Evolutionary conservation across 2,113 vertebrate species (phyloP).

Genomic region (Pachypanchax playfairii): DNA sequence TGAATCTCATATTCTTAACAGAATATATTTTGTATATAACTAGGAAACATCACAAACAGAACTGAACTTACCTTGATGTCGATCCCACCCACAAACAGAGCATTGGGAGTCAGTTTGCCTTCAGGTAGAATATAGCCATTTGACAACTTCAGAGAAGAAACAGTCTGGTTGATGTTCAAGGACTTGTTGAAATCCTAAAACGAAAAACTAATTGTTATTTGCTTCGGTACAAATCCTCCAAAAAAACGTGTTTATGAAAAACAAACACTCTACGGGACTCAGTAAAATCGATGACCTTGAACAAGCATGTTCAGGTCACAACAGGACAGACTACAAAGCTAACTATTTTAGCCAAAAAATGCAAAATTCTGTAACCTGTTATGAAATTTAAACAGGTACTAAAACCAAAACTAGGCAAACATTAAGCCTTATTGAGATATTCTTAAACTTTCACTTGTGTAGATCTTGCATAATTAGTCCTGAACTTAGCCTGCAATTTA

Average conservation of each 20-base stretch:
- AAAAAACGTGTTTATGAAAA: neutral
- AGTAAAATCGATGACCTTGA: neutral
- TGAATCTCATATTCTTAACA: no score
- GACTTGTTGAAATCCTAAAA: constrained; percentile 54
- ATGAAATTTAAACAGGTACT: no score
- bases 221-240: neutral
- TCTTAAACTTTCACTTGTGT: no score
- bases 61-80: constrained; percentile 85
- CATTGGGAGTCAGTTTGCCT: constrained; percentile 94
- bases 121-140: constrained; percentile 94
- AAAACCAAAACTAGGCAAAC: no score
- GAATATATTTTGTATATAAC: no score
- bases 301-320: neutral
- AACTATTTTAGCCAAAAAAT: neutral
- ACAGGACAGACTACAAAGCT: neutral
- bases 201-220: neutral
- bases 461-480: no score
- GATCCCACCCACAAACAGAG: constrained; percentile 94
- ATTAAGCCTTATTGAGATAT: no score
- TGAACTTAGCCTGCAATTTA: no score
- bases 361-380: no score
- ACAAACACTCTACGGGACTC: neutral
- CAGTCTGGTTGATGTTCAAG: constrained; percentile 53
- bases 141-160: constrained; percentile 72
- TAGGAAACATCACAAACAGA: no score